A percentile compares a stretch with the other conserved stretches of the same genome.
Evolutionary conservation across 2,113 vertebrate genomes (phyloP).

Genomic region (Ictalurus furcatus): DNA sequence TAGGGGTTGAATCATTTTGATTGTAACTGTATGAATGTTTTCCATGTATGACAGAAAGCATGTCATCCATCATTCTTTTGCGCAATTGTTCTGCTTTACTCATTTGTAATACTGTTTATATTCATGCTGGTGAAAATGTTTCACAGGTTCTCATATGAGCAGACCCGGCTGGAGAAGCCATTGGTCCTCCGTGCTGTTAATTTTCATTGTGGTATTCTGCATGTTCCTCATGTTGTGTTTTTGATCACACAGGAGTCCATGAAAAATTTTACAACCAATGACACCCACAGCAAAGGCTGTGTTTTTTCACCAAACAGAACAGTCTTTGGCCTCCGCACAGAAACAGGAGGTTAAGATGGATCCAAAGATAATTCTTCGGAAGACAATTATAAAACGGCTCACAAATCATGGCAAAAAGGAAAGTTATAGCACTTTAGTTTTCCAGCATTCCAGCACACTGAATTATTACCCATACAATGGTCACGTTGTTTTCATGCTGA

Average conservation of each 20-base stretch:
- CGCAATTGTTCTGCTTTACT: neutral
- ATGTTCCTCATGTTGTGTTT: conserved; percentile 46
- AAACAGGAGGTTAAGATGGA: conserved; percentile 39
- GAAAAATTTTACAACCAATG: conserved; percentile 53
- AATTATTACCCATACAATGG: conserved; percentile 6
- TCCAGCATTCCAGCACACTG: conserved; percentile 17
- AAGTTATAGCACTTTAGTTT: conserved; percentile 40
- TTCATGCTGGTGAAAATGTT: conserved; percentile 44
- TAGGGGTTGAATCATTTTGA: too few species aligned
- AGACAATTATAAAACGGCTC: conserved; percentile 39
- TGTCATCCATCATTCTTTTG: conserved; percentile 31
- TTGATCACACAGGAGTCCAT: conserved; percentile 29
- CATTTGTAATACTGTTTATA: conserved; percentile 57
- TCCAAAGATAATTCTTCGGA: conserved; percentile 30
- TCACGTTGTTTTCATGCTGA: conserved; percentile 18
- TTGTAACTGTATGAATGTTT: conserved; percentile 6
- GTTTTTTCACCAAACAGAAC: conserved; percentile 23
- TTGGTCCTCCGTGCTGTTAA: conserved; percentile 44
- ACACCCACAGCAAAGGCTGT: conserved; percentile 24
- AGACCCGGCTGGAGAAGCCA: conserved; percentile 55
- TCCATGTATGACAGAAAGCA: conserved; percentile 35
- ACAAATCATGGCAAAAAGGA: conserved; percentile 31
- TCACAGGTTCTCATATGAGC: conserved; percentile 51
- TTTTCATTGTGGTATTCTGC: conserved; percentile 41
- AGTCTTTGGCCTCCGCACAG: conserved; percentile 8